Base-by-base conservation (phyloP, 2,888 invertebrate species). In the Elysia crispata region DNA sequence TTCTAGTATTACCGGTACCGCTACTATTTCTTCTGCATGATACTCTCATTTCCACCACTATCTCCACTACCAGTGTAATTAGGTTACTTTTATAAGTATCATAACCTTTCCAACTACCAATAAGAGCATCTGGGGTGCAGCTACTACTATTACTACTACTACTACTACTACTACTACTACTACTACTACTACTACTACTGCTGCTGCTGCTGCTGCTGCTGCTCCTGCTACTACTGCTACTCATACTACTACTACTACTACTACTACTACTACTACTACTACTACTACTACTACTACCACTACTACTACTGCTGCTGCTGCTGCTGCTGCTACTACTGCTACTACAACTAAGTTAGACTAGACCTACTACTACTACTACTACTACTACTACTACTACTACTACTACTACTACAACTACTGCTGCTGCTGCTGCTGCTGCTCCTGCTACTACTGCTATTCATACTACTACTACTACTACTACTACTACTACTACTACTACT, bases 371-470 rank as follows among this genome's bases (percentile, higher is more conserved):
- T n/a, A n/a, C n/a, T n/a, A n/a, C n/a, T n/a, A 57, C 23, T 73
- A 73, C 33, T 20, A 1, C 23, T 73, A 73, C 41, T 73, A 73
- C 73, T 73, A 50, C 54, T 49, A 73, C 49, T 8, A 73, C 49
- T 50, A 73, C 73, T 50, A 50, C 73, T 73, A 50, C 25, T 73
- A 73, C 50, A 49, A 50, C 73, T 50, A 73, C 73, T 73, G 50
- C 49, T 20, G 54, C 23, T 18, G 28, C 73, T 50, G 54, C 54
- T 54, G 54, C 54, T 54, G 54, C 54, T 54, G 54, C 54, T 54
- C 13, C n/a, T n/a, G n/a, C n/a, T n/a, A n/a, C n/a, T n/a, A n/a
- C n/a, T n/a, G n/a, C n/a, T n/a, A n/a, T n/a, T n/a, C n/a, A n/a
- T n/a, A n/a, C n/a, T n/a, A n/a, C n/a, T n/a, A n/a, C n/a, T n/a